Evolutionary conservation across 1,140 invertebrate genomes (phyloP).

Genomic region (Conopomorpha cramerella): DNA sequence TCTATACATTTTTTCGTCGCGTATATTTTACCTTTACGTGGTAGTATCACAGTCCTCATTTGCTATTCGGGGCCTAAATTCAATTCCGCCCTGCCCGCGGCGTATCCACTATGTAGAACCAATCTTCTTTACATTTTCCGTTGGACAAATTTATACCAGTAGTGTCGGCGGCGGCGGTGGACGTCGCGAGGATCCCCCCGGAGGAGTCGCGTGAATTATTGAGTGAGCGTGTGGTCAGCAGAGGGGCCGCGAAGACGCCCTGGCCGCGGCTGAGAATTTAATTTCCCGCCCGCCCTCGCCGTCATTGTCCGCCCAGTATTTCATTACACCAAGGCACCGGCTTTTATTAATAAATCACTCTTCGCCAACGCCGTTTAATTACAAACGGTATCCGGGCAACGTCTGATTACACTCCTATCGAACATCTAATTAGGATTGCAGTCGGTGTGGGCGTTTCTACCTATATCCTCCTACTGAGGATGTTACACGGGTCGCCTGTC

Average conservation of each 20-base stretch:
- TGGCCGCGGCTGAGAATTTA: slow-evolving; percentile 47
- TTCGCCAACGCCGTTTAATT: slow-evolving; percentile 57
- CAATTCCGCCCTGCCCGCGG: slow-evolving; percentile 40
- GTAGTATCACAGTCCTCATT: slow-evolving; percentile 30
- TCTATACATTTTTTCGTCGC: too few species aligned
- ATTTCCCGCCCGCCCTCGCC: slow-evolving; percentile 47
- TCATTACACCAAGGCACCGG: slow-evolving; percentile 60
- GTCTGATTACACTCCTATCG: slow-evolving; percentile 59
- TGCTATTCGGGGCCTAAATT: slow-evolving; percentile 42
- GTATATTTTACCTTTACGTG: too few species aligned
- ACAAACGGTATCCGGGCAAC: slow-evolving; percentile 50
- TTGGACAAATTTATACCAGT: slow-evolving; percentile 51
- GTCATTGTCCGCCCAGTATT: slow-evolving; percentile 59
- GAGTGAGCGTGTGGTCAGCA: slow-evolving; percentile 19
- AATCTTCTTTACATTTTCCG: slow-evolving; percentile 54
- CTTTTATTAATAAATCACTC: slow-evolving; percentile 63
- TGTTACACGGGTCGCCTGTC: too few species aligned
- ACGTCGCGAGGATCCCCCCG: not conserved
- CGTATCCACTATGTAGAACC: slow-evolving; percentile 33
- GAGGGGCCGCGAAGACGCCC: slow-evolving; percentile 30
- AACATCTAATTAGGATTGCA: slow-evolving; percentile 58
- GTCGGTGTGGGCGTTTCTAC: slow-evolving; percentile 24
- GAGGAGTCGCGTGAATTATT: slow-evolving; percentile 25
- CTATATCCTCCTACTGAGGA: too few species aligned
- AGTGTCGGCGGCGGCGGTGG: too few species aligned